These are phyloP conservation scores for Xiphophorus maculatus DNA, from an alignment of 2,113 vertebrate genomes.

Conservation along the genomic window DNA sequence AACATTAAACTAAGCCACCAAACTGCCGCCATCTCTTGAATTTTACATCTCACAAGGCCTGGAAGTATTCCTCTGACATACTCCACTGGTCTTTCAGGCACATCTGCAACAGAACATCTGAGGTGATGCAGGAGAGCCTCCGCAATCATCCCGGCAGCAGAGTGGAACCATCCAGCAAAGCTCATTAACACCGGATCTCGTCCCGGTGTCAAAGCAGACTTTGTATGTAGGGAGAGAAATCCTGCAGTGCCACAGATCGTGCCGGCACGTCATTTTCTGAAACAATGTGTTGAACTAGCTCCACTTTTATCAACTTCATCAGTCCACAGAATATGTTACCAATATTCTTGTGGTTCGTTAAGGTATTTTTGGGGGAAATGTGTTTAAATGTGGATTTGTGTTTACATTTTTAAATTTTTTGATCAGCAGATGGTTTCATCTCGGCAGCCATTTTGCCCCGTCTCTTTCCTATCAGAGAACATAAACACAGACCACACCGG, in stretches of 20 bases:
- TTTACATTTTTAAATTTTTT: background rate
- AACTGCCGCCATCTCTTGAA: conserved; percentile 55
- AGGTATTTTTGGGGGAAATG: background rate
- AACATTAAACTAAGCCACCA: conserved; percentile 59
- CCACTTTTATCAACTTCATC: background rate
- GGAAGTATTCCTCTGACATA: conserved; percentile 43
- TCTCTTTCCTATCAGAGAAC: background rate
- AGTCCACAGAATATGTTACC: background rate
- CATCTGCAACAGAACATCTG: conserved; percentile 29
- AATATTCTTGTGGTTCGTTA: background rate
- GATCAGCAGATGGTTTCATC: background rate
- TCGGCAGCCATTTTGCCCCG: background rate
- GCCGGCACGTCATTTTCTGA: background rate
- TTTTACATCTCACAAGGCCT: conserved; percentile 43
- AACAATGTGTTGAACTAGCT: background rate
- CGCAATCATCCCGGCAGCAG: conserved; percentile 43
- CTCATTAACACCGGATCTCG: conserved; percentile 28
- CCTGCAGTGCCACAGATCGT: conserved; percentile 5
- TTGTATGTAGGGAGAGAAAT: background rate
- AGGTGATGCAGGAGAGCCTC: conserved; percentile 50
- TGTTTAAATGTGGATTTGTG: background rate
- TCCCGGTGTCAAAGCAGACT: conserved; percentile 10
- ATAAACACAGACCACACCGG: background rate
- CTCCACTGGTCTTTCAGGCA: conserved; percentile 47
- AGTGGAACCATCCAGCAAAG: conserved; percentile 53